These are phyloP conservation scores for Procavia capensis DNA, from an alignment of 2,113 vertebrate species.

Conservation along the genomic window DNA sequence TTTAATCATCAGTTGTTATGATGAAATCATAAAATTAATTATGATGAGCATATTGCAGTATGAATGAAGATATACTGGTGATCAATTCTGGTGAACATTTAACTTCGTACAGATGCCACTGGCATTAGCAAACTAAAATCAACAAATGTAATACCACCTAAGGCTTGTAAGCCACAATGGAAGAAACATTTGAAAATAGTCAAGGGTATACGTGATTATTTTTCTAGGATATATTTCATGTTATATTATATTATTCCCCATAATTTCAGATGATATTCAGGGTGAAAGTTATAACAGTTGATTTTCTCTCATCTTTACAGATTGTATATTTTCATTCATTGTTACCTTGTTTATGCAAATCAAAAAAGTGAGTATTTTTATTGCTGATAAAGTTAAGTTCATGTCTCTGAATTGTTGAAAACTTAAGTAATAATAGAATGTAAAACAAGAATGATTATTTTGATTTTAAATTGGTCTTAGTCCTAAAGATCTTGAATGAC, in stretches of 20 bases:
- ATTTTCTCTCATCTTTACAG: not conserved
- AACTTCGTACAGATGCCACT: not conserved
- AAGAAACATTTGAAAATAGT: not conserved
- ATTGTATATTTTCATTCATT: slow-evolving; percentile 54
- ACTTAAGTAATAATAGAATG: slow-evolving; percentile 67
- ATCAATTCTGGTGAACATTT: not conserved
- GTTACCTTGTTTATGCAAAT: slow-evolving; percentile 56
- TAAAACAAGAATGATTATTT: slow-evolving; percentile 65
- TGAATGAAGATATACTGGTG: not conserved
- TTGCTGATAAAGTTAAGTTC: slow-evolving; percentile 52
- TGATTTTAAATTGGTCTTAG: slow-evolving; percentile 71
- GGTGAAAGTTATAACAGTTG: not conserved
- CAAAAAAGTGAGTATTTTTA: slow-evolving; percentile 59
- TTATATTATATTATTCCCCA: not conserved
- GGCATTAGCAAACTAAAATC: not conserved
- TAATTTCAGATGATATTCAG: slow-evolving; percentile 26
- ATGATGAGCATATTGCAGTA: no score
- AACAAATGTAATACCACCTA: not conserved
- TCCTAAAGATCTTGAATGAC: slow-evolving; percentile 56
- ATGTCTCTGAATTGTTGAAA: slow-evolving; percentile 38
- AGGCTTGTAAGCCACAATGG: not conserved
- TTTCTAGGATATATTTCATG: not conserved
- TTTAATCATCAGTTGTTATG: slow-evolving; percentile 54
- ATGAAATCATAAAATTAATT: no score
- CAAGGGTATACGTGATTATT: not conserved